Evolutionary conservation across 1,140 invertebrate species (phyloP), one percentile per base, ranked within the genome.

Genomic region (Cyrtorhinus lividipennis): DNA sequence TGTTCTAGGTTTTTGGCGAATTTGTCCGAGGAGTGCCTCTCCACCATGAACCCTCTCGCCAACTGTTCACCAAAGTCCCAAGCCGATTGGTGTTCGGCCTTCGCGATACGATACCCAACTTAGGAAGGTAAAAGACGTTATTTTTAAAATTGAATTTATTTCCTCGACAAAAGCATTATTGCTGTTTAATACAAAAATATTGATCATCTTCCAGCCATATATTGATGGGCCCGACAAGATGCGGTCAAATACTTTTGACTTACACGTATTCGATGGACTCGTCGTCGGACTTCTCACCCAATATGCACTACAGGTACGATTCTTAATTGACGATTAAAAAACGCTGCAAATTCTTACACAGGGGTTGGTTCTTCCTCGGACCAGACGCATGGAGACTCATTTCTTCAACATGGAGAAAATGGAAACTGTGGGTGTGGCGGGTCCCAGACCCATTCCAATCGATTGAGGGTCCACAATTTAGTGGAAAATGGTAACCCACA

Each of bases 161-260:
- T n/a, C n/a, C n/a, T n/a, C n/a, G n/a, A n/a, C n/a, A n/a, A n/a
- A n/a, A n/a, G n/a, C n/a, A n/a, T n/a, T n/a, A n/a, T n/a, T n/a
- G n/a, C n/a, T n/a, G n/a, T n/a, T n/a, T n/a, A n/a, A n/a, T n/a
- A n/a, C n/a, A 20, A 5, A 20, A 53, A 10, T 22, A 22, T 53
- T 1, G 24, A 25, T 26, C 20, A 15, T 56, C 53, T 68, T 71
- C 38, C 57, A 71, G 70, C 64, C 89, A 95, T 76, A 83, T 95
- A 44, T 90, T 93, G 72, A 88, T 96, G 83, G 93, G 93, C 8
- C 86, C 95, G 68, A 92, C 90, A 24, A 85, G 90, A 69, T 94
- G 91, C 76, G 92, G 92, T 8, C 87, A 92, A 73, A 95, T 90
- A 79, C 79, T 95, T 62, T 73, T 96, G 60, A 93, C 90, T 61